phyloP scores from a whole-genome alignment of 2,888 invertebrate species.

The Protophormia terraenovae region DNA sequence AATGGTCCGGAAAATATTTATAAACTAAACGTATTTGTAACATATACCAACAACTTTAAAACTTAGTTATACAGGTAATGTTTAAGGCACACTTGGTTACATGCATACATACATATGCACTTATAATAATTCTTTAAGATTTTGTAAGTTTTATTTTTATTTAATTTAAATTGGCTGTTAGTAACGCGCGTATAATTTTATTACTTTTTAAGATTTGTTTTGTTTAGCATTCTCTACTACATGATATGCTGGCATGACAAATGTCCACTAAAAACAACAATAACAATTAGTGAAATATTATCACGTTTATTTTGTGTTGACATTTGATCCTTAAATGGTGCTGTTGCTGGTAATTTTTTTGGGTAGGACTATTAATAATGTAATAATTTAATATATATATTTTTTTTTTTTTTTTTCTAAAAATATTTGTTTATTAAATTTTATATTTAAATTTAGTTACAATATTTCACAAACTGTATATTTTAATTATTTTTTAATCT shows the following conservation, averaged over 20 bases:
- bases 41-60: neutral
- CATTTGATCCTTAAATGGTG: conserved; percentile 61
- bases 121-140: neutral
- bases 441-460: conserved; percentile 47
- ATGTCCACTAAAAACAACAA: conserved; percentile 27
- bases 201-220: neutral
- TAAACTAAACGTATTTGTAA: conserved; percentile 68
- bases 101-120: conserved; percentile 29
- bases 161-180: neutral
- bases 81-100: conserved; percentile 31
- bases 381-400: too few relatives aligned
- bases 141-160: conserved; percentile 2
- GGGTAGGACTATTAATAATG: conserved; percentile 49
- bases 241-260: conserved; percentile 18
- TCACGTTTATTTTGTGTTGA: conserved; percentile 62
- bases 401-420: conserved; percentile 18
- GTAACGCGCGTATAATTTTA: neutral
- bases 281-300: conserved; percentile 62
- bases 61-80: neutral
- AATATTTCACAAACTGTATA: conserved; percentile 42
- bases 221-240: neutral
- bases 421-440: conserved; percentile 43
- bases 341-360: conserved; percentile 1
- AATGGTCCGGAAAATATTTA: conserved; percentile 81
- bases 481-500: conserved; percentile 1